A percentile compares a stretch with the other conserved stretches of the same genome.
Conservation (phyloP, 2,797 vertebrate species). For the Anguilla marmorata region DNA sequence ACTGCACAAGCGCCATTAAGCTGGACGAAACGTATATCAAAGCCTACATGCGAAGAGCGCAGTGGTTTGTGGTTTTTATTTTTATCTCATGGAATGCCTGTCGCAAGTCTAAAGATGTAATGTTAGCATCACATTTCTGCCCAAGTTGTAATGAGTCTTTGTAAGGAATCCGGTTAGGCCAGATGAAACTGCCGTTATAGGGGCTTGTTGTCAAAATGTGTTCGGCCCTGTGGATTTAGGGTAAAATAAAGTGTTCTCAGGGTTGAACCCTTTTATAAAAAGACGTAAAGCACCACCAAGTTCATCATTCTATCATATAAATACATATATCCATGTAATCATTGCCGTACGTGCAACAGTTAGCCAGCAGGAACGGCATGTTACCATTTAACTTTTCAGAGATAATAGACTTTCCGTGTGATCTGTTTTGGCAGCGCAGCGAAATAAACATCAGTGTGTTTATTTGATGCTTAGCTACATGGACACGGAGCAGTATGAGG, state of each 20-base stretch:
- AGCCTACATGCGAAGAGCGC: slow-evolving; percentile 91
- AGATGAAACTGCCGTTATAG: not conserved
- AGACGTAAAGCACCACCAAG: not conserved
- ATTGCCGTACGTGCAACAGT: no score
- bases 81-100: not conserved
- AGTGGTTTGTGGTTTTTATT: slow-evolving; percentile 62
- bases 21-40: slow-evolving; percentile 90
- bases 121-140: not conserved
- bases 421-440: not conserved
- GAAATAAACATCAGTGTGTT: not conserved
- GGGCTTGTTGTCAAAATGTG: not conserved
- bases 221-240: not conserved
- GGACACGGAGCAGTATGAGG: slow-evolving; percentile 91
- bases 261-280: not conserved
- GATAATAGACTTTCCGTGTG: no score
- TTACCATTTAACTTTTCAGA: no score
- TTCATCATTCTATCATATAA: not conserved
- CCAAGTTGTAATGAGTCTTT: not conserved
- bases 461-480: slow-evolving; percentile 76
- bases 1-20: slow-evolving; percentile 89
- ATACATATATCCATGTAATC: no score
- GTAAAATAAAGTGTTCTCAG: not conserved
- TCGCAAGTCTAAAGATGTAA: not conserved
- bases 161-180: not conserved
- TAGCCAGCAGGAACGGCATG: no score